Evolutionary conservation across 2,797 vertebrate species (phyloP), one percentile per base, ranked within the genome.

Genomic region (Hydrocynus forskahlii): DNA sequence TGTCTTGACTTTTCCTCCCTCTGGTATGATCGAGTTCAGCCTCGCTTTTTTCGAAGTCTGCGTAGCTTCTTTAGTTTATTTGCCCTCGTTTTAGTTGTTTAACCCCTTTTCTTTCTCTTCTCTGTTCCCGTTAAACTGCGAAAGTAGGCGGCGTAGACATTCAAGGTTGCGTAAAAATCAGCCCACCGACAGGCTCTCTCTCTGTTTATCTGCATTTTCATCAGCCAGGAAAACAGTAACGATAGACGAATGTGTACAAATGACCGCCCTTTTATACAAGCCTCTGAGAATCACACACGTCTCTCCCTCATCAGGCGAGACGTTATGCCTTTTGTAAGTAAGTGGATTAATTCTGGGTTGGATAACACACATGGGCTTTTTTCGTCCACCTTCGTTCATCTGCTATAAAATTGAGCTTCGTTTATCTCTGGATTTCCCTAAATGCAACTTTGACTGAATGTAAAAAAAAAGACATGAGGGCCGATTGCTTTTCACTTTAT

Each of bases 141-240:
- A 70, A 83, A 75, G 76, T 80, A 70, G 71, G 76, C 67, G 76
- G 59, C 52, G 71, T 76, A 78, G 63, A 80, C 75, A 57, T 80
- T 85, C 78, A 43, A 83, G 75, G 75, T 80, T 80, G 84, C 69
- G 73, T 35, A 35, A 80, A 17, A 7, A 80, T 70, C 74, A 66
- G 7, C 54, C 25, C 64, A 17, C 54, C 77, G 45, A 82, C 88
- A 85, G 83, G 84, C 82, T 88, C 79, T 90, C 85, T 68, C 76
- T 54, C 66, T 52, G 17, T 45, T 19, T 35, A 16, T 54, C 48
- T 25, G 48, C 48, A n/a, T 72, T 55, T 55, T 17, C 69, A 23
- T 66, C 64, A 38, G 13, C 35, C 2, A 14, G 35, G 13, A 25
- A 10, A 9, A 43, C 17, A 67, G 48, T 70, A 54, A 52, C 48